A percentile compares a stretch with the other conserved stretches of the same genome.
Conservation (phyloP, 2,113 vertebrate genomes). For the Craseonycteris thonglongyai region DNA sequence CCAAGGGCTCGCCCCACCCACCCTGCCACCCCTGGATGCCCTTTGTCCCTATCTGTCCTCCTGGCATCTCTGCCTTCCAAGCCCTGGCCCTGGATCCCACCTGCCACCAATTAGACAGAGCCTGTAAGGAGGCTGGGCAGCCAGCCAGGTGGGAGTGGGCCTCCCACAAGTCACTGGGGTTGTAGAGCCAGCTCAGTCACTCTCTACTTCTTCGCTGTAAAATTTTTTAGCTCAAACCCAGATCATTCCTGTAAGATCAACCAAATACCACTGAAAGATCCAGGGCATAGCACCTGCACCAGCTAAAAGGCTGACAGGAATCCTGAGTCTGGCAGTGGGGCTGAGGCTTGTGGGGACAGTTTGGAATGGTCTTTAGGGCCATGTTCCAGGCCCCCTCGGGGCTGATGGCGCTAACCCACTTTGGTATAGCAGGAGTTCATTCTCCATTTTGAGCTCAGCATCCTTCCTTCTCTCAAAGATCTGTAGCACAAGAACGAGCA, state of each 20-base stretch:
- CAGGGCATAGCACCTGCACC: background rate
- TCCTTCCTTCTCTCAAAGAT: background rate
- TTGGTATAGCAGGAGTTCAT: background rate
- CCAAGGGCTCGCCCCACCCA: background rate
- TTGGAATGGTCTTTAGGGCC: background rate
- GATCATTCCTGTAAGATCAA: background rate
- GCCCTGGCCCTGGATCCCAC: background rate
- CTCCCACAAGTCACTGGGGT: background rate
- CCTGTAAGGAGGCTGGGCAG: background rate
- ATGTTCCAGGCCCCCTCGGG: no score
- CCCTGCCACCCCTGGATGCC: background rate
- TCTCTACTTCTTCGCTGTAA: background rate
- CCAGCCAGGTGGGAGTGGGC: background rate
- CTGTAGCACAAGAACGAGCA: background rate
- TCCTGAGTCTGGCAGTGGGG: background rate
- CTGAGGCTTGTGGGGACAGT: background rate
- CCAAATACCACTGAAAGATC: background rate
- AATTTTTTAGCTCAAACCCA: background rate
- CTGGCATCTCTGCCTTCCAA: background rate
- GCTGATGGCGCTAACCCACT: background rate
- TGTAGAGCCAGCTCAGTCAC: background rate
- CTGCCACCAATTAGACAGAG: background rate
- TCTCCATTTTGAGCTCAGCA: background rate
- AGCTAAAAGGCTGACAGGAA: background rate
- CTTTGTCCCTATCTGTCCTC: background rate